These are phyloP conservation scores for Acronicta leporina DNA, from an alignment of 2,888 invertebrate genomes.

Conservation along the genomic window DNA sequence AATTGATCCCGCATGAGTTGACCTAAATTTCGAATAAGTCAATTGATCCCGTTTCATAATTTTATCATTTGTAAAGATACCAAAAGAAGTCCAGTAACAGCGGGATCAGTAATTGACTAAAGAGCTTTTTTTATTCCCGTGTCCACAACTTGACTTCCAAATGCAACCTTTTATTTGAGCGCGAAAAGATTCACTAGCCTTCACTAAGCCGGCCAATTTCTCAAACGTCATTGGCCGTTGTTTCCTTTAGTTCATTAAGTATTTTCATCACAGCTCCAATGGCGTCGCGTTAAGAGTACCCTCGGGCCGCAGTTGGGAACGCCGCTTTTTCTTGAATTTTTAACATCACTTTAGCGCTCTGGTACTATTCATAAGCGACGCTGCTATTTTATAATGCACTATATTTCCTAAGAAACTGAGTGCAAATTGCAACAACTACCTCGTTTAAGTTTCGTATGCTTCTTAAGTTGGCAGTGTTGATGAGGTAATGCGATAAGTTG, in stretches of 20 bases:
- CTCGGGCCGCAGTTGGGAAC: slow-evolving; percentile 73
- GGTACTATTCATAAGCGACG: slow-evolving; percentile 62
- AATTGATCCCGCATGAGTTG: no score
- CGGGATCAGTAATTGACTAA: no score
- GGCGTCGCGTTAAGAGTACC: slow-evolving; percentile 72
- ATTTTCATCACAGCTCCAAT: slow-evolving; percentile 74
- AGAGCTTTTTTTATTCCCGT: background rate
- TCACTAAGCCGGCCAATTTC: slow-evolving; percentile 36
- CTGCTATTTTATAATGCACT: slow-evolving; percentile 44
- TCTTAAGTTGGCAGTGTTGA: slow-evolving; percentile 20
- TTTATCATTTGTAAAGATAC: no score
- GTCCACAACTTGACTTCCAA: slow-evolving; percentile 1
- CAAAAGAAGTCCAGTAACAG: no score
- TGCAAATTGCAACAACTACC: slow-evolving; percentile 41
- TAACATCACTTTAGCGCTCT: slow-evolving; percentile 72
- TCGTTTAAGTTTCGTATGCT: slow-evolving; percentile 21
- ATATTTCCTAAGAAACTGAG: slow-evolving; percentile 39
- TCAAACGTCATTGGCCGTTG: slow-evolving; percentile 59
- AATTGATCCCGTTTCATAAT: no score
- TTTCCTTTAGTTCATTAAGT: slow-evolving; percentile 71
- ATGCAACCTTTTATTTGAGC: slow-evolving; percentile 3
- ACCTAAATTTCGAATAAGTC: no score
- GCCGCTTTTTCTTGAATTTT: slow-evolving; percentile 82
- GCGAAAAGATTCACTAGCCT: slow-evolving; percentile 22
- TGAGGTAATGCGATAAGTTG: slow-evolving; percentile 37